Evolutionary conservation across 2,888 invertebrate species (phyloP).

Genomic region (Ischnus inquisitorius): DNA sequence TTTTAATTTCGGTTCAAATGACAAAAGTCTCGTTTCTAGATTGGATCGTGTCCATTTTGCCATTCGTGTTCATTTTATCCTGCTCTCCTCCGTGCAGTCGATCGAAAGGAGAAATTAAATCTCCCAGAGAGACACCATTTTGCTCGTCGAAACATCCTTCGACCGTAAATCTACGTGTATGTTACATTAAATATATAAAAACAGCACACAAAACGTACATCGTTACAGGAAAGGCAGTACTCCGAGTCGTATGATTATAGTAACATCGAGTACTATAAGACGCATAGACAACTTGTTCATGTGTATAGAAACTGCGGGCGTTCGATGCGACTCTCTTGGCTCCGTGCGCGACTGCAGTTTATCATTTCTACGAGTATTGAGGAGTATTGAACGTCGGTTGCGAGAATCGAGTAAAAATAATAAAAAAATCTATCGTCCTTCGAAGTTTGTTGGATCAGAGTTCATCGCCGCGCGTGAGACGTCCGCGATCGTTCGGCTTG

Average conservation of each 20-base stretch:
- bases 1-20: too few relatives aligned
- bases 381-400: background rate
- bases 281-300: background rate
- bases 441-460: constrained; percentile 64
- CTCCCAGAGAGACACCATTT: background rate
- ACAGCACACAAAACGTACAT: background rate
- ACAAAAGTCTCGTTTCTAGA: too few relatives aligned
- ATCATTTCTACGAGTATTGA: constrained; percentile 1
- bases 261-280: constrained; percentile 4
- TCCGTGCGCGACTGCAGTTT: constrained; percentile 2
- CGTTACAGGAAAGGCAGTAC: constrained; percentile 10
- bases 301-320: background rate
- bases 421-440: constrained; percentile 11
- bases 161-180: constrained; percentile 1
- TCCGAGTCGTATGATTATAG: background rate
- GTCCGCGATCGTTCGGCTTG: constrained; percentile 56
- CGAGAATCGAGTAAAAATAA: background rate
- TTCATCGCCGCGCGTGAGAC: constrained; percentile 59
- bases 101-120: too few relatives aligned
- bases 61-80: background rate
- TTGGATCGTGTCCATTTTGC: background rate
- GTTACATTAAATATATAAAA: constrained; percentile 22
- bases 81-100: too few relatives aligned
- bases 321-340: background rate
- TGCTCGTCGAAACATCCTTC: background rate